Base-by-base conservation (phyloP, 2,113 vertebrate species). In the Cyprinodon brontotheroides region DNA sequence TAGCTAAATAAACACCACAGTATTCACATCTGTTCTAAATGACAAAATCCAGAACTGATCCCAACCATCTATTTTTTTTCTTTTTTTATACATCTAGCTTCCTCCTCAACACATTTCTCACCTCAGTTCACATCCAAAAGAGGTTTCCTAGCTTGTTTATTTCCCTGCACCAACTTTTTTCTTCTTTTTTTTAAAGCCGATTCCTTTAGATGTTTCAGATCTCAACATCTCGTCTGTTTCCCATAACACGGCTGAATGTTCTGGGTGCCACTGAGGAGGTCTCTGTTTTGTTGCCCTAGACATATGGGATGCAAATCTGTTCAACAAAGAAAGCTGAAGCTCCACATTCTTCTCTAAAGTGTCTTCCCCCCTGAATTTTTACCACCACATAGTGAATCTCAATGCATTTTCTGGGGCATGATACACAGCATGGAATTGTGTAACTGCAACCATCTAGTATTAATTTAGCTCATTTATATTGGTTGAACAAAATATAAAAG, bases 31-130 rank as follows among this genome's bases (percentile, higher is more conserved):
- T 70, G 83, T 61, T 69, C 70, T 86, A 84, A 91, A 90, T 89
- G 87, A 87, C 83, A 86, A 87, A 86, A 86, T 82, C 80, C 15
- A 70, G 91, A 90, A 91, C 83, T 92, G 85, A 86, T 91, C 89
- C 89, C 82, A 85, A 80, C 83, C 81, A 61, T 82, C 78, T 91
- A 61, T 74, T 57, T 48, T 8, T 45, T n/a, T 4, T 29, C n/a
- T 20, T 77, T 74, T 87, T 75, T 70, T 43, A 83, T 79, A 64
- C 38, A 80, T 82, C 80, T 74, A 29, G 60, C n/a, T 77, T 70
- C 70, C 82, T 71, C 71, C 60, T 79, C 83, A 76, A 61, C 82
- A 68, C 72, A 79, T 74, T 79, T 81, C 77, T 88, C 81, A 77
- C 72, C 82, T 86, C 40, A 60, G 63, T 72, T 85, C 50, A 67